Base-by-base conservation (phyloP, 2,888 invertebrate genomes). In the Melieria omissa region DNA sequence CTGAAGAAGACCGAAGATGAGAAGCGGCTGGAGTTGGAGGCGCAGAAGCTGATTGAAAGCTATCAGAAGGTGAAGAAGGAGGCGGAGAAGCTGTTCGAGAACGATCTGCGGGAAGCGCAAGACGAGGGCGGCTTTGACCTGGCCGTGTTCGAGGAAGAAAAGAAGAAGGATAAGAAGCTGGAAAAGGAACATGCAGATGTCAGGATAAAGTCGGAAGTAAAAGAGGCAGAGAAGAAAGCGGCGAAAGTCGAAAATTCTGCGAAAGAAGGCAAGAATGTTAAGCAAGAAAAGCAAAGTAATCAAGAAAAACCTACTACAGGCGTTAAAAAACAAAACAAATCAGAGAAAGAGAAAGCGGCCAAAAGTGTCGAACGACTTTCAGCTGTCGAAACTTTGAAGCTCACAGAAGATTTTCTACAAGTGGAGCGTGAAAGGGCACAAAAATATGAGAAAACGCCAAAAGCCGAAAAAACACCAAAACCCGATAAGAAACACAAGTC, bases 11-110 rank as follows among this genome's bases (percentile, higher is more conserved):
- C 80, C 5, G 84, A 85, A 3, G 84, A 84, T 41, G 84, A 84
- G 60, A 80, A 83, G 8, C 81, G 81, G 5, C 73, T 84, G 0
- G 84, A 85, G 70, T 74, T 80, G 73, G 84, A 84, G 72, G 84
- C 84, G 0, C 84, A 84, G 47, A 83, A 83, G 70, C 77, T 84
- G 0, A 84, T 84, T 16, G 84, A 84, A 57, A 84, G 83, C 73
- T 84, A 84, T 76, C 84, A 84, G 57, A 85, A 85, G 63, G 84
- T 84, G 8, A 83, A 80, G 64, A 85, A 84, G 66, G 84, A 84
- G 49, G 82, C 84, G 0, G 84, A 84, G 55, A 84, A 84, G 29
- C 73, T 84, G 0, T 78, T 78, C 29, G 61, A 71, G 41, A 70
- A 75, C 61, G 77, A 76, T 45, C 47, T 70, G 7, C 58, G 45